Evolutionary conservation across 2,113 vertebrate genomes (phyloP), one percentile per base, ranked within the genome.

Genomic region (Gadus macrocephalus): DNA sequence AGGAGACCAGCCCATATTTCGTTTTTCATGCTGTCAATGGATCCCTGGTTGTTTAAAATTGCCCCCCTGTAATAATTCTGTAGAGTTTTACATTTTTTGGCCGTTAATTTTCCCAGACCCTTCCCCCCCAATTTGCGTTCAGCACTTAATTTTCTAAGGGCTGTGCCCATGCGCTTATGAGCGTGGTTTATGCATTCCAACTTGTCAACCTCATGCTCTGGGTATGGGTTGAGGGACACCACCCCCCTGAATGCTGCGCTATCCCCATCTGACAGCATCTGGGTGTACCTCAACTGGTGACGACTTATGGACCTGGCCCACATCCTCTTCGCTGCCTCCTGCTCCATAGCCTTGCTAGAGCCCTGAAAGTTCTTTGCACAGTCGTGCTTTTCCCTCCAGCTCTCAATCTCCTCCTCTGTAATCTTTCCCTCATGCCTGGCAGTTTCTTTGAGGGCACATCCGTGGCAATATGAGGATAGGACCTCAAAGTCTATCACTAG

Each of bases 1-100:
- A 64, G 35, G 20, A 64, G 69, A 53, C 69, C 69, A n/a, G 69
- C 62, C 69, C 62, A 71, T 56, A 71, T 71, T 55, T 38, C 69
- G 3, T 22, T 15, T 25, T 60, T 69, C 67, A 69, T 68, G 25
- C 12, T 15, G 19, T 71, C 70, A 15, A 71, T 3, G n/a, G 62
- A 65, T 11, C 64, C 71, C 58, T 73, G 65, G 17, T 67, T 67
- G 35, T 73, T 62, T 6, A 63, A n/a, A 68, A 73, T 67, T 9
- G 71, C 71, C 42, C 71, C 65, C 71, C 59, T 62, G 59, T 68
- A 73, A 68, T 62, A 67, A 63, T 68, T 73, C 35, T 73, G 66
- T 12, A 68, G 27, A 7, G 38, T 61, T 56, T 73, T 63, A 19
- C 60, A 68, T 61, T 73, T 73, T 5, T 14, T 56, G 17, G 60